Base-by-base conservation (phyloP, 2,113 vertebrate species). In the Larimichthys crocea region DNA sequence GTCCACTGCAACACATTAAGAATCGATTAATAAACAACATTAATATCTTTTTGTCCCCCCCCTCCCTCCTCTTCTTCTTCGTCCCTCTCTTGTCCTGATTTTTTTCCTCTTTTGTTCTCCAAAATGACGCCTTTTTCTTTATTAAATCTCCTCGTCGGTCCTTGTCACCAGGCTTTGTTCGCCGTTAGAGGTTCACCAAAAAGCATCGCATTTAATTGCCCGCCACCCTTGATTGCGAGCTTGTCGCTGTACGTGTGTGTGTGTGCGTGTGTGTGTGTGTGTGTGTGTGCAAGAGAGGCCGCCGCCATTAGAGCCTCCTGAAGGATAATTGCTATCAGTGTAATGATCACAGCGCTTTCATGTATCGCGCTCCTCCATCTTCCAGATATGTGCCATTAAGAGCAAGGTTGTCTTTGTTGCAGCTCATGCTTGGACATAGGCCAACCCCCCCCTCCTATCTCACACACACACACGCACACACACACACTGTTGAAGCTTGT, bases 271-370 rank as follows among this genome's bases (percentile, higher is more conserved):
- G 52, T 49, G 77, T 20, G 65, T 48, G 53, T 61, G 75, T 20
- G 79, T 64, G 61, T 46, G 50, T 2, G 69, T 22, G 65, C 44
- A 70, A 63, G 67, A 84, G 86, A 80, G 79, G 84, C 87, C 74
- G 82, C 89, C 80, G 73, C 91, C 90, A 93, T 94, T 91, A 94
- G 77, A 86, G 85, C 79, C 89, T 93, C 89, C 94, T 94, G 91
- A 91, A 93, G 89, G 91, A 93, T 94, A 93, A 94, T 93, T 93
- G 91, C 93, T 93, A 93, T 94, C 93, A 91, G 88, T 93, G 92
- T 92, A 94, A 93, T 91, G 91, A 94, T 93, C 94, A 91, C 91
- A 92, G 91, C 57, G 84, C 92, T 93, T 93, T 92, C 92, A 91
- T 92, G 91, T 92, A 89, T 87, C 87, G 55, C 72, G 78, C 86